Percentiles rank a stretch among this genome's conserved stretches.
Conservation (phyloP, 2,888 invertebrate genomes). For the Orchesella flavescens region DNA sequence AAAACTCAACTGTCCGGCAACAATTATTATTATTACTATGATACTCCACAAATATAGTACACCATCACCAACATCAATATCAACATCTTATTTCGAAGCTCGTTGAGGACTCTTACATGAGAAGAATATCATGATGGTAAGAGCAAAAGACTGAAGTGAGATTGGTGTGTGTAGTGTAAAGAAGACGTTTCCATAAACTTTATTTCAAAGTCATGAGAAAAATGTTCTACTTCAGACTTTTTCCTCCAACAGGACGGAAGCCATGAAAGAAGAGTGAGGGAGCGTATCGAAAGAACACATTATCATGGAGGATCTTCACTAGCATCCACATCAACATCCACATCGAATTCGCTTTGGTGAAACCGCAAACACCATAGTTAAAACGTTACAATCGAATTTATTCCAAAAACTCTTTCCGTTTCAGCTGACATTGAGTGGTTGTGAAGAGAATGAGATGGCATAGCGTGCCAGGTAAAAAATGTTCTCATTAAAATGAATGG, state of each 20-base stretch:
- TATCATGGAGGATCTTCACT: too few relatives aligned
- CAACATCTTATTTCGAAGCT: not conserved
- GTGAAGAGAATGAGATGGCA: constrained; percentile 1
- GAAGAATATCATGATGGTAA: not conserved
- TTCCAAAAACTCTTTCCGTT: not conserved
- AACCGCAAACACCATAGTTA: not conserved
- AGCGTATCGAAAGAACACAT: not conserved
- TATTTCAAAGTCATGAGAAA: not conserved
- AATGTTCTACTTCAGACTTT: constrained; percentile 8
- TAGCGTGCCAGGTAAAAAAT: not conserved
- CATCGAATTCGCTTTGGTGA: not conserved
- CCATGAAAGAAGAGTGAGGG: too few relatives aligned
- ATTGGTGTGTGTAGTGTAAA: too few relatives aligned
- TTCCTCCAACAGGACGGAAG: constrained; percentile 35
- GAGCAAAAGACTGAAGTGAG: not conserved
- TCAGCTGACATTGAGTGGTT: not conserved
- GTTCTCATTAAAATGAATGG: constrained; percentile 10
- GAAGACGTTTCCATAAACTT: too few relatives aligned
- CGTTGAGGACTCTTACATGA: too few relatives aligned
- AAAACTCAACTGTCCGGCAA: too few relatives aligned
- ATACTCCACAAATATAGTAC: not conserved
- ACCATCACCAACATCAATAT: too few relatives aligned
- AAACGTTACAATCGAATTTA: too few relatives aligned
- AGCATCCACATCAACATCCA: too few relatives aligned
- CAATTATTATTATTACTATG: too few relatives aligned